Evolutionary conservation across 1,140 invertebrate genomes (phyloP), one percentile per base, ranked within the genome.

Genomic region (Eubasilissa regina): DNA sequence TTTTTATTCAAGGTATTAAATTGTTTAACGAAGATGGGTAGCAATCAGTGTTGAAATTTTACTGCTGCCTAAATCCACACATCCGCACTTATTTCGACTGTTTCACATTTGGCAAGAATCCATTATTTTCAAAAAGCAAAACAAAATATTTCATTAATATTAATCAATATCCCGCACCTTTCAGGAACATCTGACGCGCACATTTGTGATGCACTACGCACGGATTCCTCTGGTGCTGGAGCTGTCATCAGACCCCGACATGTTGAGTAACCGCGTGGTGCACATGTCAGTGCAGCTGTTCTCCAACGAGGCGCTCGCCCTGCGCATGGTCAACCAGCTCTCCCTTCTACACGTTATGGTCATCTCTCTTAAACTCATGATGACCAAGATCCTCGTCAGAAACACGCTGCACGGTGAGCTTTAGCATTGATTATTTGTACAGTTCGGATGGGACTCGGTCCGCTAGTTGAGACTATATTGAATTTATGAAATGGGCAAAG

Each of bases 231-330:
- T 95, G 83, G 96, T 98, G 88, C 90, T 99, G 53, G 95, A 97
- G 84, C 92, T 93, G 81, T 95, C 95, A 0, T 89, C 90, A 13
- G 96, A 98, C 90, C 94, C 95, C 3, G 96, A 98, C 85, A 96
- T 94, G 44, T 90, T 99, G 3, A 97, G 96, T 78, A 98, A 98
- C 89, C 91, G 97, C 64, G 97, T 99, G 4, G 97, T 99, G 0
- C 98, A 99, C 87, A 97, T 99, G 85, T 97, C 96, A 85, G 98
- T 99, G 3, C 97, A 95, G 86, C 87, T 99, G 56, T 99, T 99
- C 87, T 97, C 95, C 80, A 98, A 99, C 86, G 96, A 99, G 89
- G 93, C 93, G 47, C 88, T 99, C 6, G 97, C 97, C 0, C 89
- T 95, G 17, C 92, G 94, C 84, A 98, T 99, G 94, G 95, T 97